Conservation (phyloP, 1,140 invertebrate species). For the Drepana arcuata region DNA sequence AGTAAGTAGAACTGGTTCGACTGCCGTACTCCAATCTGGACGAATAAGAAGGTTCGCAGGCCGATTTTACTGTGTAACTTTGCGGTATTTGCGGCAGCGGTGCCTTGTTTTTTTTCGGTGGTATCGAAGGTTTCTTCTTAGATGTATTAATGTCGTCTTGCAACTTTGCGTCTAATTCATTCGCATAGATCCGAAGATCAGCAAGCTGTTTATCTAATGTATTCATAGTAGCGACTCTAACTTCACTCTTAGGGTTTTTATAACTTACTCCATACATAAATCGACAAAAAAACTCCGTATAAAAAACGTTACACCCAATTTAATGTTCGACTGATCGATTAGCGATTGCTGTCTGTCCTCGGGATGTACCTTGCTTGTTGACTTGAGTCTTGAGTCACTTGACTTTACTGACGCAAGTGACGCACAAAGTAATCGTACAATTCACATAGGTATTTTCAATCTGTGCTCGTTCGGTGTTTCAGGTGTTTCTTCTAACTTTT, state of each 20-base stretch:
- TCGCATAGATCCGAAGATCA: conserved; percentile 72
- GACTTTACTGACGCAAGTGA: no score
- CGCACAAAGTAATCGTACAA: no score
- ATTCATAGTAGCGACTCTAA: conserved; percentile 55
- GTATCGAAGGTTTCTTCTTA: conserved; percentile 58
- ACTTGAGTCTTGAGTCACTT: no score
- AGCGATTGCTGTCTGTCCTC: no score
- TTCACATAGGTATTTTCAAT: no score
- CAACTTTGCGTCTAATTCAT: conserved; percentile 67
- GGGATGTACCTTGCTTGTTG: no score
- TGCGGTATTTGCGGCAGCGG: conserved; percentile 71
- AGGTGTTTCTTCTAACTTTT: no score
- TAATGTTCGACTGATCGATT: conserved; percentile 22
- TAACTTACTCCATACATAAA: conserved; percentile 13
- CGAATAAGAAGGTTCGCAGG: conserved; percentile 64
- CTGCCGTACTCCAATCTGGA: conserved; percentile 58
- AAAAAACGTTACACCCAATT: conserved; percentile 15
- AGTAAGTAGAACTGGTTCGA: conserved; percentile 58
- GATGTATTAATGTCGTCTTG: conserved; percentile 64
- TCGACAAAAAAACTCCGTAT: conserved; percentile 1
- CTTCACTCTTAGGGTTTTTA: background rate
- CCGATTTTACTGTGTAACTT: conserved; percentile 61
- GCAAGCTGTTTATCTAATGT: conserved; percentile 73
- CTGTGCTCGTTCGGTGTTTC: no score
- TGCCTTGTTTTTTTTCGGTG: conserved; percentile 61